phyloP scores from a whole-genome alignment of 2,797 vertebrate genomes.

The Lophura swinhoii region DNA sequence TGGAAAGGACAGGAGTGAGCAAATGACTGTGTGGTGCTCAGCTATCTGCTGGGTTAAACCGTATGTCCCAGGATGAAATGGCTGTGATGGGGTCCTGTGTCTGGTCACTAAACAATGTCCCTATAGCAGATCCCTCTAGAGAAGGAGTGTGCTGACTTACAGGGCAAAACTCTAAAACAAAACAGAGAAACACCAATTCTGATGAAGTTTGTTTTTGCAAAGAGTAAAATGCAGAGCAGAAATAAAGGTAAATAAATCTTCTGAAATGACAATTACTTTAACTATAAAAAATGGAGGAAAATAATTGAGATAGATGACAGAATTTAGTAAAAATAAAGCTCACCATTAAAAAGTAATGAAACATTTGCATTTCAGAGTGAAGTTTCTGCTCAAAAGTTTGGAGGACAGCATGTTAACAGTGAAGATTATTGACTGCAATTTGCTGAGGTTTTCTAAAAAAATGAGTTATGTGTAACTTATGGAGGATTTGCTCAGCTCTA shows the following conservation, averaged over 20 bases:
- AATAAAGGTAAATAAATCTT: slow-evolving; percentile 18
- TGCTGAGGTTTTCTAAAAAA: slow-evolving; percentile 71
- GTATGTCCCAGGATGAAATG: neutral
- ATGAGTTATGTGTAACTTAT: slow-evolving; percentile 68
- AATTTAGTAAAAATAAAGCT: slow-evolving; percentile 69
- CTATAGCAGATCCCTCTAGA: accelerated
- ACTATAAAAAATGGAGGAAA: slow-evolving; percentile 59
- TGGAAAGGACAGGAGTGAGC: too few species aligned
- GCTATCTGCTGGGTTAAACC: too few species aligned
- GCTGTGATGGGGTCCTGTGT: accelerated
- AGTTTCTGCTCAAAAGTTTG: slow-evolving; percentile 74
- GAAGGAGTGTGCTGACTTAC: accelerated
- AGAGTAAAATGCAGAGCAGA: slow-evolving; percentile 24
- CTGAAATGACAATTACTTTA: slow-evolving; percentile 61
- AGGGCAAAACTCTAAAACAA: neutral
- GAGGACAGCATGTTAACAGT: slow-evolving; percentile 68
- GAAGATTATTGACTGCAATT: slow-evolving; percentile 79
- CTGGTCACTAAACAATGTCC: accelerated
- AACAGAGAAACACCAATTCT: neutral
- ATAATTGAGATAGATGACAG: slow-evolving; percentile 73
- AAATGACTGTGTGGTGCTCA: too few species aligned
- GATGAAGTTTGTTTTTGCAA: neutral
- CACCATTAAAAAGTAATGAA: slow-evolving; percentile 76
- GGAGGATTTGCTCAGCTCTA: slow-evolving; percentile 58
- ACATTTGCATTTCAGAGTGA: slow-evolving; percentile 74